Evolutionary conservation across 2,888 invertebrate species (phyloP), one percentile per base, ranked within the genome.

Genomic region (Acanthococcus lagerstroemiae): DNA sequence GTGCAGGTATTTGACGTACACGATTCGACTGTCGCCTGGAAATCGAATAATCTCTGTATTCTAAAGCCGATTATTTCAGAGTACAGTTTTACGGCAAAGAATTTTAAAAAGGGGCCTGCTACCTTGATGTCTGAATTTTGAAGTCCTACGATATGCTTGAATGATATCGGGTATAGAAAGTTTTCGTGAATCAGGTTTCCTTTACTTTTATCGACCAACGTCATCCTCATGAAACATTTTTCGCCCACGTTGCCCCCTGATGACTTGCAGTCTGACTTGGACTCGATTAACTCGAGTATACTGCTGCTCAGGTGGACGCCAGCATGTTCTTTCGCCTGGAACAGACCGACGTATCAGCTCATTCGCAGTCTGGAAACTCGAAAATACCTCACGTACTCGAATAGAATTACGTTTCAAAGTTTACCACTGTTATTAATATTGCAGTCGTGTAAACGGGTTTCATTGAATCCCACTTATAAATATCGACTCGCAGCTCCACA

Each of bases 161-260:
- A 77, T 19, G 80, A 76, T 45, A 74, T 77, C 0, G 87, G 85
- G 71, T 87, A 86, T 3, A 85, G 76, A 71, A 82, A 86, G 74
- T 88, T 89, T 66, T 80, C 77, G 0, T 88, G 84, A 37, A 61
- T 61, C 6, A 61, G 9, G 12, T 46, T n/a, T 26, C 48, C 48
- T 6, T 37, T 52, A 9, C 15, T 22, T 22, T 50, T 50, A 58
- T 45, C 24, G 5, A 25, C 25, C 27, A 52, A n/a, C 4, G 22
- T 4, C 24, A 61, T n/a, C n/a, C 52, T 61, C 1, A 61, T 5
- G 17, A 61, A 68, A 58, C 70, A 70, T 27, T 58, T 52, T 54
- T 46, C 52, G 30, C 48, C 54, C 22, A 50, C 50, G 12, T 22
- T 24, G 2, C n/a, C 24, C 5, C 21, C 24, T 4, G 4, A 3